A percentile compares a stretch with the other conserved stretches of the same genome.
These are phyloP conservation scores for Bryconaethiops microstoma DNA, from an alignment of 2,797 vertebrate species.

Conservation along the genomic window DNA sequence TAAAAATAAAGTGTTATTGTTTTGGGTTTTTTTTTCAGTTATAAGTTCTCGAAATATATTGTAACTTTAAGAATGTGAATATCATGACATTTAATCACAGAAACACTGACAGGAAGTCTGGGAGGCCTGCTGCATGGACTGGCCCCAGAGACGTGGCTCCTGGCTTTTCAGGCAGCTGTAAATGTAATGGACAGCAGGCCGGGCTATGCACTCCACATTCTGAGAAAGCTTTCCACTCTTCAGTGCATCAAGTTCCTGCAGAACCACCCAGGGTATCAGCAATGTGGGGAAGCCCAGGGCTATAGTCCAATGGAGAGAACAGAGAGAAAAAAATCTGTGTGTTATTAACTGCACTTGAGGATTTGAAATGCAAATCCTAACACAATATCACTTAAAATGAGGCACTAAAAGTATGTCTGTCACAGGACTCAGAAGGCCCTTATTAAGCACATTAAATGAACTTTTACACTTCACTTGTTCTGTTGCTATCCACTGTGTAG, in stretches of 20 bases:
- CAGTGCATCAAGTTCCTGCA: conserved; percentile 91
- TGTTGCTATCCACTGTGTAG: not conserved
- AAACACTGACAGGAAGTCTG: conserved; percentile 81
- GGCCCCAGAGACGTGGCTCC: conserved; percentile 84
- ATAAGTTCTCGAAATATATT: not conserved
- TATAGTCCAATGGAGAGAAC: conserved; percentile 54
- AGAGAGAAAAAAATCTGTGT: not conserved
- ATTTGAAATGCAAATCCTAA: not conserved
- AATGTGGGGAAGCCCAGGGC: conserved; percentile 80
- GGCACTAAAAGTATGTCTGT: not conserved
- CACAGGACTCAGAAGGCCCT: not conserved
- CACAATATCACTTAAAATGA: not conserved
- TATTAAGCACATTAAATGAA: too few relatives aligned
- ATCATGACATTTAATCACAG: not conserved
- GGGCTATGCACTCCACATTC: conserved; percentile 81
- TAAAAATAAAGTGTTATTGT: too few relatives aligned
- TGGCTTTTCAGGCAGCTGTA: conserved; percentile 82
- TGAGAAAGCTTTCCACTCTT: conserved; percentile 82
- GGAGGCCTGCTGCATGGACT: conserved; percentile 92
- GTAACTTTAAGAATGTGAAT: not conserved
- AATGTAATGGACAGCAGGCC: conserved; percentile 89
- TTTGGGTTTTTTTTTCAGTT: too few relatives aligned
- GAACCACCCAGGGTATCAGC: conserved; percentile 94
- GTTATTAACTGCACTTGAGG: not conserved
- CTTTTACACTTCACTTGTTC: not conserved